Evolutionary conservation across 2,797 vertebrate genomes (phyloP).

Genomic region (Gallinago stenura): DNA sequence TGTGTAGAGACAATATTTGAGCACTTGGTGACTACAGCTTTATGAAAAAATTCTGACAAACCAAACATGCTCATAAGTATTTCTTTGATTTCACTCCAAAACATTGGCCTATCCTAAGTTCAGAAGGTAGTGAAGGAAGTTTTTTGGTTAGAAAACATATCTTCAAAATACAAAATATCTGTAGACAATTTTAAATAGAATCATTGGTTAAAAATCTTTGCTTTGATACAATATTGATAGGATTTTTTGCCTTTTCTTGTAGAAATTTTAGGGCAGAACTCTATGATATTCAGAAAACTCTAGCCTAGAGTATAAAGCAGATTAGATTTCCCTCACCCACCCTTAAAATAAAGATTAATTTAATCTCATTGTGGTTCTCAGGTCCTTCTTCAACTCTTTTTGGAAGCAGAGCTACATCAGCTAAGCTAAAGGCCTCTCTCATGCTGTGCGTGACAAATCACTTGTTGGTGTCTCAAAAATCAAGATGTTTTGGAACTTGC

Average conservation of each 20-base stretch:
- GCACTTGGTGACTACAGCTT: neutral
- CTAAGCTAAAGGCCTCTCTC: neutral
- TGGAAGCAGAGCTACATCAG: neutral
- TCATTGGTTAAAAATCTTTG: neutral
- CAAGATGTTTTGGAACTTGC: neutral
- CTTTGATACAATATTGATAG: neutral
- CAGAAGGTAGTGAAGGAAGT: neutral
- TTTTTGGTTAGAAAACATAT: neutral
- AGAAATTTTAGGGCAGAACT: neutral
- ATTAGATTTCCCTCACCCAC: neutral
- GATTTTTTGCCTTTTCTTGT: neutral
- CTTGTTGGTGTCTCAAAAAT: neutral
- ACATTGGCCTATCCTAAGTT: fast-evolving
- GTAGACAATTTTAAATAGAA: neutral
- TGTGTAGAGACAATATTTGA: neutral
- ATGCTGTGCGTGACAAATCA: neutral
- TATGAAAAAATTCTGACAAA: neutral
- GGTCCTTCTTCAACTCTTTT: neutral
- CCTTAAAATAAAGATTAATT: neutral
- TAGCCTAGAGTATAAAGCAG: neutral
- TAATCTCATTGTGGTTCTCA: neutral
- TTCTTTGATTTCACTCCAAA: neutral
- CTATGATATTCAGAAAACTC: neutral
- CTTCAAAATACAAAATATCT: neutral
- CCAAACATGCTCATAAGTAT: neutral